Conservation (phyloP, 2,113 vertebrate genomes). For the Anas platyrhynchos region DNA sequence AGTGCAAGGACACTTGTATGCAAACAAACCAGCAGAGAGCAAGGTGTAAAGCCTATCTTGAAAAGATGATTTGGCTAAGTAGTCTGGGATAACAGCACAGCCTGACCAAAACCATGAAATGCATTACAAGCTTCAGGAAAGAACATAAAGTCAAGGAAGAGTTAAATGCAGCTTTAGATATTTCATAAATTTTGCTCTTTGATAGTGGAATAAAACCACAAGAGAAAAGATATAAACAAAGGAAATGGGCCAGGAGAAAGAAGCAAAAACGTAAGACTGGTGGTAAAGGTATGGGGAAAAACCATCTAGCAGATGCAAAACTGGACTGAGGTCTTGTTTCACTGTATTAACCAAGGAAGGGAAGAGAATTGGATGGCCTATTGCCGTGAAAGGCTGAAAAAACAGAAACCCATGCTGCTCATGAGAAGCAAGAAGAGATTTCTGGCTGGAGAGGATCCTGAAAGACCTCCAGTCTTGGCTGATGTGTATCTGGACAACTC, state of each 20-base stretch:
- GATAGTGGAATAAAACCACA: neutral
- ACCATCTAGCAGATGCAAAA: neutral
- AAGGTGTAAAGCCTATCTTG: neutral
- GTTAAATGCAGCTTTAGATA: neutral
- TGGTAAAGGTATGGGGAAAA: neutral
- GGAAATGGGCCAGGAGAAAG: neutral
- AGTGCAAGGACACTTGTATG: neutral
- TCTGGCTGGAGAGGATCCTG: neutral
- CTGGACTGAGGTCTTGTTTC: neutral
- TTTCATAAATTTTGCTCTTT: neutral
- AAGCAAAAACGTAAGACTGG: neutral
- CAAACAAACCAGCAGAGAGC: neutral
- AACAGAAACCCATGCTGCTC: neutral
- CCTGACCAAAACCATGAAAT: neutral
- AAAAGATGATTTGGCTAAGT: neutral
- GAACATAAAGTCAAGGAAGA: neutral
- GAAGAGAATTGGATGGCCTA: neutral
- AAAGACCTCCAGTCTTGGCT: neutral
- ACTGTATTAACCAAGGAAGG: neutral
- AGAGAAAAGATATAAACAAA: neutral
- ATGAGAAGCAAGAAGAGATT: neutral
- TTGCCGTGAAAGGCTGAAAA: neutral
- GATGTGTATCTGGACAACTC: neutral
- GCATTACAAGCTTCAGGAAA: neutral
- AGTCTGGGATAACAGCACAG: neutral